Base-by-base conservation (phyloP, 2,113 vertebrate species). In the Camelus bactrianus region DNA sequence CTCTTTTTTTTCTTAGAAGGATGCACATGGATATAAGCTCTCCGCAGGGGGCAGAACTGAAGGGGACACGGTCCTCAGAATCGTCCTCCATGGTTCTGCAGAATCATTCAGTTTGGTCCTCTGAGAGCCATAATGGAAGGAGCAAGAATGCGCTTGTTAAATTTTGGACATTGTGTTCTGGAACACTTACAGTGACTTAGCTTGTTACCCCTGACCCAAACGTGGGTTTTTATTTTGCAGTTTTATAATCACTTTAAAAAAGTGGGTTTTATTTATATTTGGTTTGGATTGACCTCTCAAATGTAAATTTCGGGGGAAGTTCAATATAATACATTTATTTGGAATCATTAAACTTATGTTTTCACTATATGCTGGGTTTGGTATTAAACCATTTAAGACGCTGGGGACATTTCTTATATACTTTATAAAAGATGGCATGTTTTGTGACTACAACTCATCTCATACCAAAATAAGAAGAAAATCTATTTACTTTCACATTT, bases 391-490 rank as follows among this genome's bases (percentile, higher is more conserved):
- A 89, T 60, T 92, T 60, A 58, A 83, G 62, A 76, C 28, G 38
- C 35, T 82, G 56, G 62, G 81, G 69, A 58, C 38, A 56, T 76
- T 72, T 89, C 79, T 87, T 52, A 17, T 84, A 1, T 67, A 70
- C 79, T 94, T 86, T 75, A 38, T 65, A 32, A 15, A 70, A 3
- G 89, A 65, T 90, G 42, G 62, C 62, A 56, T 95, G 67, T 77
- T 87, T 80, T 65, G 30, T 58, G 60, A 76, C 56, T 86, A 42
- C 70, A 89, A 65, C 19, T 84, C 80, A 95, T 96, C 88, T 76
- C 38, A 76, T 65, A 64, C 70, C 82, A 84, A 94, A 96, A n/a
- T 24, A 97, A 94, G 14, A 96, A 72, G 82, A 77, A 32, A 72
- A 89, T 89, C 3, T 91, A 42, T 60, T 95, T 93, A 89, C 46